Percentiles rank a stretch among this genome's conserved stretches.
phyloP scores from a whole-genome alignment of 2,113 vertebrate species.

The Dunckerocampus dactyliophorus region DNA sequence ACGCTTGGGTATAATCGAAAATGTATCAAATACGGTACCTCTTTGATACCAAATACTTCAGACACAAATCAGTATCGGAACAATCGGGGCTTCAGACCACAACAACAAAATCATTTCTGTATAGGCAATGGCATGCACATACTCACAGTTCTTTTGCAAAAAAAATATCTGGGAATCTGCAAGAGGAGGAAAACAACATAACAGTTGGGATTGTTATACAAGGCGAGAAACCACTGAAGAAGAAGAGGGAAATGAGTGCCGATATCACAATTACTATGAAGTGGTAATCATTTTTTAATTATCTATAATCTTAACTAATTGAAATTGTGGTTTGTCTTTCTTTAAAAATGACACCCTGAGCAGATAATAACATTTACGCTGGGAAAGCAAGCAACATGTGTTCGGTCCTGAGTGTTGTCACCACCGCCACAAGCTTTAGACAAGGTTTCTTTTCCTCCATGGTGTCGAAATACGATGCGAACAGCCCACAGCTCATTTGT shows the following conservation, averaged over 20 bases:
- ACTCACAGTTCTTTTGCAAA: conserved; percentile 25
- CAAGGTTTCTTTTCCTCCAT: conserved; percentile 9
- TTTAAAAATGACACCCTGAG: conserved; percentile 10
- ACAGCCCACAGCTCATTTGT: conserved; percentile 1
- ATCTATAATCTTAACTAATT: neutral
- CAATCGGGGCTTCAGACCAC: neutral
- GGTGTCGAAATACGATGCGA: neutral
- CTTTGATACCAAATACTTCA: neutral
- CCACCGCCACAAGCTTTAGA: conserved; percentile 21
- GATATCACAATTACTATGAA: conserved; percentile 37
- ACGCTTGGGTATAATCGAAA: neutral
- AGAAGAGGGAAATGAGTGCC: conserved; percentile 22
- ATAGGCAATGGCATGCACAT: neutral
- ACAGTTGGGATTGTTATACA: conserved; percentile 24
- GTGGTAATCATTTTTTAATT: no score
- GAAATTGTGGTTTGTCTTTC: conserved; percentile 2
- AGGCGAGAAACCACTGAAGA: conserved; percentile 40
- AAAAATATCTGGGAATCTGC: conserved; percentile 14
- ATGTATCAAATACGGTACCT: neutral
- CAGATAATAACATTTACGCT: neutral
- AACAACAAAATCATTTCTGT: conserved; percentile 15
- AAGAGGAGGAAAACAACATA: conserved; percentile 6
- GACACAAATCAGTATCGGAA: neutral
- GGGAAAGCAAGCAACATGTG: neutral
- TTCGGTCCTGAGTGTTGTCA: conserved; percentile 1